Conservation (phyloP, 2,888 invertebrate genomes). For the Thymelicus sylvestris region DNA sequence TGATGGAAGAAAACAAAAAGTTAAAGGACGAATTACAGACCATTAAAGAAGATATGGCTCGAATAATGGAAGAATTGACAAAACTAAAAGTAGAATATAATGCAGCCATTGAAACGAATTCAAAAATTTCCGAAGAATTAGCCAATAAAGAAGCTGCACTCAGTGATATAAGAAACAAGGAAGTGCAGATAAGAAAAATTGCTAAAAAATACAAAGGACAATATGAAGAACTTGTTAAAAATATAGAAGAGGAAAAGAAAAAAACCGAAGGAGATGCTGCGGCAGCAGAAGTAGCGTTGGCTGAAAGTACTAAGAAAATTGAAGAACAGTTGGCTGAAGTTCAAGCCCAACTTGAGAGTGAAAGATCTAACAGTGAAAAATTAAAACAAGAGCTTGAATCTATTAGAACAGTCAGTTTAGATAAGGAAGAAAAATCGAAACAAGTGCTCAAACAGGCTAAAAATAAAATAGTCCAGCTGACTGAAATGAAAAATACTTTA, state of each 20-base stretch:
- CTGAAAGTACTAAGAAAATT: slow-evolving; percentile 80
- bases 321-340: slow-evolving; percentile 77
- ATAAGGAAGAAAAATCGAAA: slow-evolving; percentile 87
- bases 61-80: slow-evolving; percentile 86
- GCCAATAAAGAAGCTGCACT: slow-evolving; percentile 87
- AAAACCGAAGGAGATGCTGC: slow-evolving; percentile 83
- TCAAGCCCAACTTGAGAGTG: slow-evolving; percentile 70
- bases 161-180: slow-evolving; percentile 88
- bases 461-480: slow-evolving; percentile 88
- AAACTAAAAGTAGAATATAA: slow-evolving; percentile 86
- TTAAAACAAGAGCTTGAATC: slow-evolving; percentile 87
- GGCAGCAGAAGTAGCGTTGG: slow-evolving; percentile 72
- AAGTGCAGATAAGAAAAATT: slow-evolving; percentile 92
- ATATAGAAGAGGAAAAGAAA: slow-evolving; percentile 86
- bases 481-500: slow-evolving; percentile 87
- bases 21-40: slow-evolving; percentile 86
- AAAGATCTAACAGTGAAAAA: slow-evolving; percentile 86
- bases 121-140: slow-evolving; percentile 87
- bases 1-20: slow-evolving; percentile 87
- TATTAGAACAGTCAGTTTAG: slow-evolving; percentile 80
- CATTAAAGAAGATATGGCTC: slow-evolving; percentile 84
- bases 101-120: slow-evolving; percentile 85
- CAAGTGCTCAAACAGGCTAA: slow-evolving; percentile 90
- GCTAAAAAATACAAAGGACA: slow-evolving; percentile 96
- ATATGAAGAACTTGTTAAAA: slow-evolving; percentile 90